These are phyloP conservation scores for Megaceryle maxima DNA, from an alignment of 2,113 vertebrate genomes.

Conservation along the genomic window DNA sequence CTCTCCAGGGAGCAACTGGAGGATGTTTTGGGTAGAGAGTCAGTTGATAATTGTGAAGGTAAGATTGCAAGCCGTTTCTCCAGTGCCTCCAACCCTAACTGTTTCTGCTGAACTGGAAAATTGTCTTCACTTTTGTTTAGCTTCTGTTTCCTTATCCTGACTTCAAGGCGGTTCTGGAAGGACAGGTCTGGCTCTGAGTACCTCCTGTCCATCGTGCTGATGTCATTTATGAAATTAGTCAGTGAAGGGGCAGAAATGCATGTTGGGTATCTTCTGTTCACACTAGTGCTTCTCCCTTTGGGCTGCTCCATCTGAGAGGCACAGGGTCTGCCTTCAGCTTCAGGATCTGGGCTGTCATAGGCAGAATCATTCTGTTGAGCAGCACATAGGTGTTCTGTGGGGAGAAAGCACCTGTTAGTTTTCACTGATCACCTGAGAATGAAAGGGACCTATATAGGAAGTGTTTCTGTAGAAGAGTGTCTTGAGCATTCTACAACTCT, in stretches of 20 bases:
- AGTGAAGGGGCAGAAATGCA: constrained; percentile 48
- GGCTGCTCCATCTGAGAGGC: neutral
- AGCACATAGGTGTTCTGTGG: constrained; percentile 76
- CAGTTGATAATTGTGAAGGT: constrained; percentile 50
- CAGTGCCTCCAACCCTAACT: constrained; percentile 51
- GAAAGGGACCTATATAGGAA: neutral
- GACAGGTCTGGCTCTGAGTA: constrained; percentile 87
- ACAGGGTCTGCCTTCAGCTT: constrained; percentile 72
- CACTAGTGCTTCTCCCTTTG: neutral
- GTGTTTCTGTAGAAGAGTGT: neutral
- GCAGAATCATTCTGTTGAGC: constrained; percentile 89
- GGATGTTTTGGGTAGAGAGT: constrained; percentile 61
- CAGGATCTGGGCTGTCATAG: constrained; percentile 90
- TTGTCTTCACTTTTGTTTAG: constrained; percentile 87
- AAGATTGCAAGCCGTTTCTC: constrained; percentile 76
- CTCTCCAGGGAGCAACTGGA: constrained; percentile 84
- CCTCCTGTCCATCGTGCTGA: constrained; percentile 76
- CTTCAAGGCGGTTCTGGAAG: constrained; percentile 33
- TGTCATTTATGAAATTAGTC: constrained; percentile 46
- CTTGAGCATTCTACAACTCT: neutral
- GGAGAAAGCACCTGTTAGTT: constrained; percentile 1
- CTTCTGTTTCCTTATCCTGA: constrained; percentile 48
- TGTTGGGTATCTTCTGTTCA: neutral
- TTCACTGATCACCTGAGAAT: neutral
- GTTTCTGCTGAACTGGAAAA: constrained; percentile 63